phyloP scores from a whole-genome alignment of 2,113 vertebrate species.

The Ptychochromis oligacanthus region DNA sequence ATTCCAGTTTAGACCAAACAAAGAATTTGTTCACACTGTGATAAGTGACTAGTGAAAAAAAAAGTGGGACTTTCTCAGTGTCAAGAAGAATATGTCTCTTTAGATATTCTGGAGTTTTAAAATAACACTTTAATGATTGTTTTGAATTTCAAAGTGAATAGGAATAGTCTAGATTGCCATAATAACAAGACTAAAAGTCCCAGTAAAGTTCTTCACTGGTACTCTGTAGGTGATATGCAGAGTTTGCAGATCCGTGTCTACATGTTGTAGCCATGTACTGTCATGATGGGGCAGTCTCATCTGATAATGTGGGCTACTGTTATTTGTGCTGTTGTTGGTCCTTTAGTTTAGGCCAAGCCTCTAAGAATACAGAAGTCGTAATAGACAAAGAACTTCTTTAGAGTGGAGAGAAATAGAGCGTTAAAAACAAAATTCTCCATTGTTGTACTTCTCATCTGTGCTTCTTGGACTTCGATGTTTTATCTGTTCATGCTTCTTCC shows the following conservation, averaged over 20 bases:
- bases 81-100: not conserved
- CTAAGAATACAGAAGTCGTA: not conserved
- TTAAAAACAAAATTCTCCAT: not conserved
- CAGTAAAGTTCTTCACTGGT: not conserved
- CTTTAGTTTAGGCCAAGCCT: not conserved
- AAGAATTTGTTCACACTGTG: not conserved
- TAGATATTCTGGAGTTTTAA: not conserved
- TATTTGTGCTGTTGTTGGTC: not conserved
- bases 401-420: not conserved
- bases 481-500: not conserved
- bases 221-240: not conserved
- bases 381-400: no score
- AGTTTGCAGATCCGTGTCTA: not conserved
- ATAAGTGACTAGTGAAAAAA: no score
- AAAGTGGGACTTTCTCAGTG: not conserved
- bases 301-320: not conserved
- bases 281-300: not conserved
- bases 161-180: not conserved
- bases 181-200: not conserved
- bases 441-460: not conserved
- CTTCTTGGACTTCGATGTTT: not conserved
- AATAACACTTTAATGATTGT: not conserved
- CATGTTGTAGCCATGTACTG: not conserved
- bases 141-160: not conserved
- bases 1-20: not conserved